Percentiles rank a stretch among this genome's conserved stretches.
Evolutionary conservation across 2,888 invertebrate species (phyloP).

Genomic region (Pyrgus malvae): DNA sequence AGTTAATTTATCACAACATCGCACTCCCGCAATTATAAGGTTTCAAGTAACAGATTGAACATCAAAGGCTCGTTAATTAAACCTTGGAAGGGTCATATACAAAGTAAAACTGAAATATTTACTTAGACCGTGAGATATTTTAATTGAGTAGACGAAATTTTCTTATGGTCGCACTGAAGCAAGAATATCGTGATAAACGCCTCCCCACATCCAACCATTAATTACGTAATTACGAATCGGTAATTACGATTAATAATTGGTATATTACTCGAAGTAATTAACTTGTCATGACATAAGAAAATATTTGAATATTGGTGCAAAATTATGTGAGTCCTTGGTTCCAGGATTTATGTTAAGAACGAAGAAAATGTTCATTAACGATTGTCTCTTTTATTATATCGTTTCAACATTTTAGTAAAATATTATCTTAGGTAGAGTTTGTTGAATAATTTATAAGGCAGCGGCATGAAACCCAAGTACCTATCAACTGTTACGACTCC

Average conservation of each 20-base stretch:
- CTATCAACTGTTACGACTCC: too few species aligned
- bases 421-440: too few species aligned
- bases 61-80: conserved; percentile 78
- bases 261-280: conserved; percentile 26
- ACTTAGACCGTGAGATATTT: conserved; percentile 65
- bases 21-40: conserved; percentile 59
- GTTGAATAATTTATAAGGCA: too few species aligned
- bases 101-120: conserved; percentile 71
- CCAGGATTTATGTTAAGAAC: too few species aligned
- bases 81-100: conserved; percentile 67
- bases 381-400: too few species aligned
- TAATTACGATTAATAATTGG: conserved; percentile 25
- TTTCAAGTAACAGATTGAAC: conserved; percentile 75
- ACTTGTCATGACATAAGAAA: conserved; percentile 18
- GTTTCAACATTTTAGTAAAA: too few species aligned
- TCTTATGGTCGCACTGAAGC: conserved; percentile 61
- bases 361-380: too few species aligned
- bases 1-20: too few species aligned
- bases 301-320: neutral
- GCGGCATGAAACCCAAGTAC: too few species aligned
- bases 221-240: conserved; percentile 28
- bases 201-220: conserved; percentile 20
- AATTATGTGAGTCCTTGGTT: neutral
- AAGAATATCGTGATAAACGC: conserved; percentile 50
- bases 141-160: conserved; percentile 67